Evolutionary conservation across 2,888 invertebrate genomes (phyloP), one percentile per base, ranked within the genome.

Genomic region (Melieria crassipennis): DNA sequence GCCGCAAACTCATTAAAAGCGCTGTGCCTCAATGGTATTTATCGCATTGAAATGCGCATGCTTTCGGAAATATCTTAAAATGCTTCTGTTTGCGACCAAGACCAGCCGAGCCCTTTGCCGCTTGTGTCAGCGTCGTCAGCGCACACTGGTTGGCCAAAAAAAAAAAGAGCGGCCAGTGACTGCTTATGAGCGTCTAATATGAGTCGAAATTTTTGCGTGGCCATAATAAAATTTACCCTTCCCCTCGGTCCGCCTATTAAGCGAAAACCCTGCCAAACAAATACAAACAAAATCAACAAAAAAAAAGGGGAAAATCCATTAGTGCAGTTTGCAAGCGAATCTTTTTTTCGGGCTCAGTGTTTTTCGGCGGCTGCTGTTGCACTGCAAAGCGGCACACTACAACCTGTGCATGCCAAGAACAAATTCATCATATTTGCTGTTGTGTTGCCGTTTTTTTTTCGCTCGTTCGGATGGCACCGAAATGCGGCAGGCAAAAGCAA

Each of bases 31-130:
- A 47, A 56, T 13, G 74, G 75, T 77, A 77, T 78, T 78, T 77
- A 77, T 77, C 77, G 76, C 77, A 77, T 75, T 77, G 76, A 77
- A 77, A 76, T 77, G 78, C 76, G 77, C 77, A 77, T 77, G 77
- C 76, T 77, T 77, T 76, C 60, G 71, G 73, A 77, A 76, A 75
- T 73, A 71, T 68, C 72, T 69, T 65, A 60, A 72, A 72, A 72
- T 72, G 72, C 72, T 72, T 69, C 72, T 72, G 70, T 70, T 65
- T 58, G 64, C 52, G 46, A 42, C 61, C 30, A 61, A 46, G 45
- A 43, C 52, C 52, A 30, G 52, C 10, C 43, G 45, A 43, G 43
- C 55, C 45, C 55, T 43, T 43, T 11, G 52, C 13, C 64, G 13
- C 9, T 46, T 11, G 10, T 48, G 11, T 30, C n/a, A 43, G 58